Conservation (phyloP, 1,140 invertebrate genomes). For the Drosophila pachea region DNA sequence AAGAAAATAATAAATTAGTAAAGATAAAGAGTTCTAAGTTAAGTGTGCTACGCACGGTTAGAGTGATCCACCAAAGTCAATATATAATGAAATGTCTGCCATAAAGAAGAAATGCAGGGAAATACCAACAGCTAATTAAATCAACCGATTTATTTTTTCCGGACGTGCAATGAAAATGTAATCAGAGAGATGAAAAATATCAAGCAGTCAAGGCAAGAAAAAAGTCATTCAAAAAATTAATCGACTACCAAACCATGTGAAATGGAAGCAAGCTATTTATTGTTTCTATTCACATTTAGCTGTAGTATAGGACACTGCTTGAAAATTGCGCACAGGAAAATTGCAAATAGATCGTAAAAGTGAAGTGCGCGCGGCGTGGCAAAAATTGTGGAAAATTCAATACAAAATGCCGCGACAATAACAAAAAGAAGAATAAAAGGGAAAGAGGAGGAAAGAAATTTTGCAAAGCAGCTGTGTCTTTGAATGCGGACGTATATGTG, state of each 20-base stretch:
- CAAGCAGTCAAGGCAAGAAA: conserved; percentile 20
- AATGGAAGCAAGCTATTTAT: conserved; percentile 53
- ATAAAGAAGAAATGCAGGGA: conserved; percentile 11
- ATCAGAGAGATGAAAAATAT: conserved; percentile 29
- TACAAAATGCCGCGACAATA: conserved; percentile 65
- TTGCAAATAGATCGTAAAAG: conserved; percentile 53
- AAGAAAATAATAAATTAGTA: conserved; percentile 9
- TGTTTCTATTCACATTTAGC: conserved; percentile 13
- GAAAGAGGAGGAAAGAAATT: conserved; percentile 36
- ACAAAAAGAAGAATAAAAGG: conserved; percentile 34
- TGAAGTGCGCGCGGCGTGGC: conserved; percentile 18
- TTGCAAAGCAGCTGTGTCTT: conserved; percentile 50
- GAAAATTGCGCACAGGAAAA: conserved; percentile 63
- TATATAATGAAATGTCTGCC: conserved; percentile 13
- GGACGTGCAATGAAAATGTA: conserved; percentile 25
- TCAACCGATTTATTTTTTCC: conserved; percentile 24
- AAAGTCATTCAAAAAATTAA: conserved; percentile 24
- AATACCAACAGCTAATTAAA: conserved; percentile 25
- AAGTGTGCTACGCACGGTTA: conserved; percentile 15
- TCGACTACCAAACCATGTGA: conserved; percentile 31
- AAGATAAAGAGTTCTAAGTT: conserved; percentile 19
- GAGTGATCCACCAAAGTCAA: conserved; percentile 16
- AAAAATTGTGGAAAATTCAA: conserved; percentile 65
- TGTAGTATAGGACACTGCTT: conserved; percentile 43
- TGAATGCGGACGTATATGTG: conserved; percentile 22